Percentiles rank a stretch among this genome's conserved stretches.
Evolutionary conservation across 2,888 invertebrate species (phyloP).

Genomic region (Morinoia aosen): DNA sequence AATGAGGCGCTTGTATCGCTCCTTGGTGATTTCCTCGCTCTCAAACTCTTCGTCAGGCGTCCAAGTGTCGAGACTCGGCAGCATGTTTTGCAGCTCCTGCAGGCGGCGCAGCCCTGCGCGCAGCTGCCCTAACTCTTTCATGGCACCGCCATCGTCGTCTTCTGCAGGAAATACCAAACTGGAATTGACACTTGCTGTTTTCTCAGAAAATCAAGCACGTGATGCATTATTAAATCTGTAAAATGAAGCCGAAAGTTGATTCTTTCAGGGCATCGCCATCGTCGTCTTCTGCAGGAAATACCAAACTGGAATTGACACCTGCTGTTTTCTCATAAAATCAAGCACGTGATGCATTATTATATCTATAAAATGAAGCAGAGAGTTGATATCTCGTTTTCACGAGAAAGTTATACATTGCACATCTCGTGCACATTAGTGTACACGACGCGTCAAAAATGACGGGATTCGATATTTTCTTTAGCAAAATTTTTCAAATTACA

Average conservation of each 20-base stretch:
- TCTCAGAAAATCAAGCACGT: background rate
- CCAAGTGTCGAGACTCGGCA: background rate
- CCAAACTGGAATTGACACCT: background rate
- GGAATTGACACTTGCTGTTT: background rate
- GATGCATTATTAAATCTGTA: no score
- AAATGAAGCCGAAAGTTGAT: no score
- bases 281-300: background rate
- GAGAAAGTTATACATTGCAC: no score
- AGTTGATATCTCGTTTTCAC: no score
- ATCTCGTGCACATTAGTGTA: no score
- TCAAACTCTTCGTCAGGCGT: background rate
- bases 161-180: background rate
- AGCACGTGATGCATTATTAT: no score
- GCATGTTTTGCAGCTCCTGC: background rate
- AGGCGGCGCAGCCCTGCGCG: background rate
- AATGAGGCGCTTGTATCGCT: conserved; percentile 36
- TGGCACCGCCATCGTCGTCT: background rate
- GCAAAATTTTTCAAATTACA: no score
- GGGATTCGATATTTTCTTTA: no score
- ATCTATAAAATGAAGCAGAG: no score
- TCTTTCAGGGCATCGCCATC: background rate
- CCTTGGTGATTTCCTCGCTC: background rate
- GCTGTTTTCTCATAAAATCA: background rate
- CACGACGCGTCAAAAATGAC: no score
- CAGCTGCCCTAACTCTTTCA: conserved; percentile 26